Evolutionary conservation across 2,888 invertebrate species (phyloP), one percentile per base, ranked within the genome.

Genomic region (Pardosa pseudoannulata): DNA sequence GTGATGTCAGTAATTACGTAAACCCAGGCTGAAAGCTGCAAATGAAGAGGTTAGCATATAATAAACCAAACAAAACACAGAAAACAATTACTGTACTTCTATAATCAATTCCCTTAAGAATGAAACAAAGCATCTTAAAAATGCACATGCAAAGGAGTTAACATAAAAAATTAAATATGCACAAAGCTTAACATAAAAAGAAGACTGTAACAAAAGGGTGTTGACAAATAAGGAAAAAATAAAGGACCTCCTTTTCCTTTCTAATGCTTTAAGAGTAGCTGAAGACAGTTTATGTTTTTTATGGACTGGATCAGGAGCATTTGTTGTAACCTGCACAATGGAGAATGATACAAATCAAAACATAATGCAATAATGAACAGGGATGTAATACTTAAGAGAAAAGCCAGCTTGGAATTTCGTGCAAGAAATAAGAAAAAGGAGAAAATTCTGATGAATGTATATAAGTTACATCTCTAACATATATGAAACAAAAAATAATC

Each of bases 261-360:
- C 79, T 50, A 86, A 86, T 29, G 62, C 62, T 86, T 86, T 86
- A 19, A 86, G 29, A 29, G 86, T 86, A 11, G 79, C 86, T 29
- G 79, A 36, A 29, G 86, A 86, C 3, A 86, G 29, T 50, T 70
- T 79, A 23, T 39, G 19, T 23, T 68, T 75, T 73, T 70, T 71
- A 39, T 39, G 41, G 7, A 67, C 23, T 50, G 71, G 39, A 28
- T 50, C 13, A 39, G 50, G 19, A 56, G 27, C 13, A 50, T 67
- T 73, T 27, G 71, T 23, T 16, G 67, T 0, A 32, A 83, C 50
- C 83, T 83, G 46, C 16, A 46, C 23, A 67, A 67, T n/a, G 46
- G 36, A 32, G 50, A 27, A 46, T 23, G 28, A 64, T 7, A 32
- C 13, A 62, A 28, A 50, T 19, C 9, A 73, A 36, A 16, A 32